Conservation (phyloP, 2,113 vertebrate genomes). For the Pachyramphus minor region DNA sequence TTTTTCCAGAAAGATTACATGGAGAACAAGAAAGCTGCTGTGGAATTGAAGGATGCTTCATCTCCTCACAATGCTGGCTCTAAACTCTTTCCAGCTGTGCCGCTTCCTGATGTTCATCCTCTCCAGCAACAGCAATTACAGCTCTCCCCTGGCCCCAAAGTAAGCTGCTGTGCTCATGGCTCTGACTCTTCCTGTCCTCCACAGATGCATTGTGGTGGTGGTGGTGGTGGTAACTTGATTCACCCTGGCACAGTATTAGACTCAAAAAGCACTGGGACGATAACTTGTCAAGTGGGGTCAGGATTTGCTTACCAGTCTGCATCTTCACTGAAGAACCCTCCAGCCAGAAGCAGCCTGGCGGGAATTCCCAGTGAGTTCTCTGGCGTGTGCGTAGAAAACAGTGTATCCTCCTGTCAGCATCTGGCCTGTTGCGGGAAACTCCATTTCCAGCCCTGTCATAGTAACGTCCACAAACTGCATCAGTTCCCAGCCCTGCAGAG, state of each 20-base stretch:
- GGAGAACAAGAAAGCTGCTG: constrained; percentile 84
- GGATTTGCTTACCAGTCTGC: constrained; percentile 71
- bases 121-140: constrained; percentile 78
- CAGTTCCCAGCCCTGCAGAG: constrained; percentile 73
- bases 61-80: constrained; percentile 79
- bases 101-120: constrained; percentile 79
- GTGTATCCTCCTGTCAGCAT: constrained; percentile 75
- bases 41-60: constrained; percentile 89
- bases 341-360: constrained; percentile 64
- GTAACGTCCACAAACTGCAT: constrained; percentile 71
- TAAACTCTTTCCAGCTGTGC: constrained; percentile 75
- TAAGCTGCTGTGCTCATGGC: constrained; percentile 92
- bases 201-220: constrained; percentile 73
- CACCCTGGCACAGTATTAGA: constrained; percentile 75
- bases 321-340: constrained; percentile 70
- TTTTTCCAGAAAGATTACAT: constrained; percentile 84
- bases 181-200: constrained; percentile 73
- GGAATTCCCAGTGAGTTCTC: constrained; percentile 67
- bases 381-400: constrained; percentile 73
- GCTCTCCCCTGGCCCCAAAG: constrained; percentile 82
- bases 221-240: constrained; percentile 73
- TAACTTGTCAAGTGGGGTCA: constrained; percentile 82
- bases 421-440: constrained; percentile 84
- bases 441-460: constrained; percentile 76
- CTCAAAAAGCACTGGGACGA: constrained; percentile 71